These are phyloP conservation scores for Centropristis striata DNA, from an alignment of 2,113 vertebrate species.

Conservation along the genomic window DNA sequence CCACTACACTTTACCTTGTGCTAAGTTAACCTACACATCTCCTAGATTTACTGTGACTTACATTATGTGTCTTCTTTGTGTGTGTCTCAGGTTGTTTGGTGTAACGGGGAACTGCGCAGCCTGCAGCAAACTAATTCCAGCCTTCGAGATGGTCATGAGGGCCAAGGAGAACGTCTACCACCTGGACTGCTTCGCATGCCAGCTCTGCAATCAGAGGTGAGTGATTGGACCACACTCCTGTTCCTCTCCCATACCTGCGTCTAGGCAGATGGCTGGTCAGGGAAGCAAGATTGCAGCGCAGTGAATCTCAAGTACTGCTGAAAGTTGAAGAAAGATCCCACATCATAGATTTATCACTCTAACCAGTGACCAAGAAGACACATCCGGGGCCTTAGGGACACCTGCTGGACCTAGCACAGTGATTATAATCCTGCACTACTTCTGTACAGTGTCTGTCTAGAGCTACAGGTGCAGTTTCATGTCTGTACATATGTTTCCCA, in stretches of 20 bases:
- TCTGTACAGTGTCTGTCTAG: not conserved
- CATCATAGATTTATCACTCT: constrained; percentile 26
- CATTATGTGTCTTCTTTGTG: not conserved
- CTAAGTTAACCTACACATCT: not conserved
- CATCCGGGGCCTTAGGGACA: not conserved
- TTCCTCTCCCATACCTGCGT: not conserved
- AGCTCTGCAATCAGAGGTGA: constrained; percentile 99
- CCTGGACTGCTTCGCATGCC: constrained; percentile 99
- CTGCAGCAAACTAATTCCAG: constrained; percentile 98
- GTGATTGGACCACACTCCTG: constrained; percentile 50
- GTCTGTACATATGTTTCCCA: constrained; percentile 23
- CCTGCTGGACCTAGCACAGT: constrained; percentile 14
- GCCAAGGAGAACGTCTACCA: constrained; percentile 99
- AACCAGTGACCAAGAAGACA: constrained; percentile 7
- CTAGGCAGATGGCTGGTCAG: constrained; percentile 12
- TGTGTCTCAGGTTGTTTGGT: constrained; percentile 92
- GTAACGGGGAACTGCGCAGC: constrained; percentile 98
- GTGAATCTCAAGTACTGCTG: constrained; percentile 20
- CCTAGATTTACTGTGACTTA: not conserved
- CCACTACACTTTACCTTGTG: too few species aligned
- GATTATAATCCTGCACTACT: constrained; percentile 24
- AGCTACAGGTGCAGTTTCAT: constrained; percentile 27
- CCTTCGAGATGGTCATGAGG: constrained; percentile 99
- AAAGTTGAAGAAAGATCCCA: constrained; percentile 15
- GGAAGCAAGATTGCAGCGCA: not conserved